Base-by-base conservation (phyloP, 2,888 invertebrate genomes). In the Cryptocephalus primarius region DNA sequence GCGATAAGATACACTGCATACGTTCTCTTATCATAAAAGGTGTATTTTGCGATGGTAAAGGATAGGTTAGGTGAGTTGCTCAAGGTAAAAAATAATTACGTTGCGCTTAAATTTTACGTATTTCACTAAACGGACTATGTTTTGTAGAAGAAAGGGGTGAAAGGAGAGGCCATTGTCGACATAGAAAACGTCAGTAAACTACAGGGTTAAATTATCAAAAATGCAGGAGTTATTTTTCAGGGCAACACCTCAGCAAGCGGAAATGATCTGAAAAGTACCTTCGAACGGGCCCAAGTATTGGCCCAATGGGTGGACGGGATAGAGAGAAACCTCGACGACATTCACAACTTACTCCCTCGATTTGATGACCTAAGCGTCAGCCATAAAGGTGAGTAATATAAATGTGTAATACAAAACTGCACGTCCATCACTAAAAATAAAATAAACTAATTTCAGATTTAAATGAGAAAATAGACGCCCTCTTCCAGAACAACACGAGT, bases 251-350 rank as follows among this genome's bases (percentile, higher is more conserved):
- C 11, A 42, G 4, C 11, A 41, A 36, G 43, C 9, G 33, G 12
- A 44, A 48, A 45, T 44, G 44, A 55, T 39, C 43, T 65, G 42
- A 55, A 48, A 40, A 49, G 56, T 42, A 60, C 58, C 0, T 59
- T 63, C 32, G 59, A 63, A 51, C 51, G 59, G 42, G 53, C 60
- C 2, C 60, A 61, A 49, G 70, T 71, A 52, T 67, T 76, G 56
- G 70, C 72, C 54, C 60, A 63, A 54, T 75, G 75, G 75, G 73
- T 78, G 54, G 67, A 68, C 51, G 71, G 71, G 49, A 69, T 79
- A 45, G 69, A 70, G 58, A 64, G 63, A 53, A 73, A 75, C 66
- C 74, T 77, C 42, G 48, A 53, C 9, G 49, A 50, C n/a, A 48
- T 59, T 9, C 48, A 50, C 44, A 46, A 51, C 9, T 52, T 53